These are phyloP conservation scores for Drosophila neotestacea DNA, from an alignment of 2,888 invertebrate species.

Conservation along the genomic window DNA sequence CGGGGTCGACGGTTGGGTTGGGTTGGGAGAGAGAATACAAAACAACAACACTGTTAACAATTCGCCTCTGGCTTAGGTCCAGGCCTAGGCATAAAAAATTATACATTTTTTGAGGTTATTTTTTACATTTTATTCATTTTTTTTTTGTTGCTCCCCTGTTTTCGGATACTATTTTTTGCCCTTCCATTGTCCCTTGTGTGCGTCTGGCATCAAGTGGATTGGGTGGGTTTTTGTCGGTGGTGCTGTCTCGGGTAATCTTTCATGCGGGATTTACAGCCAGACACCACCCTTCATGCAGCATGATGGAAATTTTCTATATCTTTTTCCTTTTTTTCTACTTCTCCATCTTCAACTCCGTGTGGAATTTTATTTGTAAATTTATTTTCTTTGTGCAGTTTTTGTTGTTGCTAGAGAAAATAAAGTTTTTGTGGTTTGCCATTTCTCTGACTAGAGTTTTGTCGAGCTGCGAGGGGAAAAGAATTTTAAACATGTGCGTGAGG, in stretches of 20 bases:
- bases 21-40: constrained; percentile 12
- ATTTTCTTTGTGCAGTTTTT: constrained; percentile 65
- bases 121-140: constrained; percentile 77
- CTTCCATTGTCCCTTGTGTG: constrained; percentile 43
- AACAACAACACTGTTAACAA: constrained; percentile 72
- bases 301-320: constrained; percentile 45
- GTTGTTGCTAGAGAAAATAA: constrained; percentile 50
- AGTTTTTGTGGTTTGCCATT: constrained; percentile 59
- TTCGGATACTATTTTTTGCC: constrained; percentile 8
- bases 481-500: constrained; percentile 76
- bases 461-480: constrained; percentile 37
- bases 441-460: constrained; percentile 22
- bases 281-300: constrained; percentile 74
- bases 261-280: constrained; percentile 82
- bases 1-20: constrained; percentile 16
- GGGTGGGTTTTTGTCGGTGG: constrained; percentile 37
- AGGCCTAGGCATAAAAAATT: constrained; percentile 55
- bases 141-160: constrained; percentile 50
- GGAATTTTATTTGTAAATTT: constrained; percentile 78
- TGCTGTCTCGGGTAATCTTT: constrained; percentile 81
- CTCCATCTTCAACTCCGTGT: constrained; percentile 4
- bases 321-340: no score
- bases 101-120: constrained; percentile 71
- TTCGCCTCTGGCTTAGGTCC: constrained; percentile 45
- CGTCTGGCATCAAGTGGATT: constrained; percentile 62